These are phyloP conservation scores for Myotis brandtii DNA, from an alignment of 2,113 vertebrate genomes.

Conservation along the genomic window DNA sequence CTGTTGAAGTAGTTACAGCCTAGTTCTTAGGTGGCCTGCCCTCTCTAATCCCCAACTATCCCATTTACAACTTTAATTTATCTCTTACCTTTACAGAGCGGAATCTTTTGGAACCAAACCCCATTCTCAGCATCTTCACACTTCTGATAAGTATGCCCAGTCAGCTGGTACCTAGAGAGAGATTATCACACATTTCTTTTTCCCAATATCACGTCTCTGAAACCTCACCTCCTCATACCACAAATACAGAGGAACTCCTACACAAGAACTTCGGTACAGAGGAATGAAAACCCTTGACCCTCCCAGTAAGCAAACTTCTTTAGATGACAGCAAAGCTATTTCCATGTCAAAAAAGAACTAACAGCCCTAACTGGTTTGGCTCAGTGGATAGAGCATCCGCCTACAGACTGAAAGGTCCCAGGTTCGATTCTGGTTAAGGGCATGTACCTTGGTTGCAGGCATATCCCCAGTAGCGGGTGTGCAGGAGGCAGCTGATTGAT, in stretches of 20 bases:
- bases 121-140: slow-evolving; percentile 64
- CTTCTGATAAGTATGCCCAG: slow-evolving; percentile 35
- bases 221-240: neutral
- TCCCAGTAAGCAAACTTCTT: slow-evolving; percentile 26
- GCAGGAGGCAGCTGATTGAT: too few relatives aligned
- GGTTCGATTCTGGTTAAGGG: too few relatives aligned
- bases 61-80: neutral
- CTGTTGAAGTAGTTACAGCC: neutral
- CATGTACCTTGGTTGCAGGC: too few relatives aligned
- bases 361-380: neutral
- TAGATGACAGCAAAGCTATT: neutral
- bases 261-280: neutral
- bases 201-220: neutral
- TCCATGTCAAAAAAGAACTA: neutral
- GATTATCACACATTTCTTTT: neutral
- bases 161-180: slow-evolving; percentile 62
- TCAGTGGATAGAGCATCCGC: too few relatives aligned
- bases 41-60: neutral
- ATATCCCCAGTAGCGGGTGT: too few relatives aligned
- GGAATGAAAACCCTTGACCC: neutral
- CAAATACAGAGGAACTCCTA: neutral
- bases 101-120: slow-evolving; percentile 64
- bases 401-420: too few relatives aligned
- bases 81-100: slow-evolving; percentile 70
- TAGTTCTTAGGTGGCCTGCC: neutral